Evolutionary conservation across 2,113 vertebrate genomes (phyloP), one percentile per base, ranked within the genome.

Genomic region (Cebidichthys violaceus): DNA sequence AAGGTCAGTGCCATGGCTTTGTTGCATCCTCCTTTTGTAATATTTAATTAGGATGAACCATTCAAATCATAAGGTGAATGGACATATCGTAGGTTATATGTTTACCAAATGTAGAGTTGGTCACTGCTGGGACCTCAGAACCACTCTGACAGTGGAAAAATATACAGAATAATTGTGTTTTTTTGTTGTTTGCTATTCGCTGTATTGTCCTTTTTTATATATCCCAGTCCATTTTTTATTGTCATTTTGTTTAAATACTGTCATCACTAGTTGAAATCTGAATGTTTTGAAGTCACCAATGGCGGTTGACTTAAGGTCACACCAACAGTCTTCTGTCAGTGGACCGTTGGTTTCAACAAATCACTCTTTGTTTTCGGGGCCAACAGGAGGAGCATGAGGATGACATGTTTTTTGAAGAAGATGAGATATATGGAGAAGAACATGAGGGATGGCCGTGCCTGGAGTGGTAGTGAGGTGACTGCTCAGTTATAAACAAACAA

Each of bases 391-490:
- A 88, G 88, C 89, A 90, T 59, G 91, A 86, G 89, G 93, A 94
- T 90, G 91, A 83, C 91, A 92, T 94, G 91, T 94, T 93, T 92
- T 92, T 86, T 92, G 93, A 92, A 90, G 93, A 94, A 81, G 93
- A 94, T 89, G 92, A 92, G 81, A 92, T 92, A 82, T 93, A 59
- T 93, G 90, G 83, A 92, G 93, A 94, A 90, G 92, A 94, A 80
- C 89, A 92, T 92, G 93, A 91, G 88, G 89, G 84, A 84, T 94
- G 92, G 93, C 79, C 93, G 77, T 93, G 92, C 92, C 93, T 94
- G 92, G 92, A 94, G 84, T 94, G 93, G 93, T 94, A 93, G 91
- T 78, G 89, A 94, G 93, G 93, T 94, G 91, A 94, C 77, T 92
- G 84, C 85, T 89, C 59, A 72, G 77, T 64, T 83, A 55, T 87